Evolutionary conservation across 1,140 invertebrate genomes (phyloP).

Genomic region (Macrobrachium nipponense): DNA sequence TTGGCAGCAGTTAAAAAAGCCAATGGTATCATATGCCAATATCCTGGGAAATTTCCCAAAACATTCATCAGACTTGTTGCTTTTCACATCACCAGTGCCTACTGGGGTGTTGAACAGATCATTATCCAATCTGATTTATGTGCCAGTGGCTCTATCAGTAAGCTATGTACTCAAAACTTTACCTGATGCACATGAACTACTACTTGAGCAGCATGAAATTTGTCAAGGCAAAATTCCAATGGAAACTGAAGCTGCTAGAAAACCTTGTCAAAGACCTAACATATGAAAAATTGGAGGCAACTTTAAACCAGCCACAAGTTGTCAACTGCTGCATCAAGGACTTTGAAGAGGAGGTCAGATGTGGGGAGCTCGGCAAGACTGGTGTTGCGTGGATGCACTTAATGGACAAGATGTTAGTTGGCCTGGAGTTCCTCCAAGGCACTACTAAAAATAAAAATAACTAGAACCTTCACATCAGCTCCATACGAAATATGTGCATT

Average conservation of each 20-base stretch:
- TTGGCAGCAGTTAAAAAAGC: neutral
- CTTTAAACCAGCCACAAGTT: conserved; percentile 15
- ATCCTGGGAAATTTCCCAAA: conserved; percentile 4
- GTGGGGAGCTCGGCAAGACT: conserved; percentile 6
- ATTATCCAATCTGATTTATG: too few species aligned
- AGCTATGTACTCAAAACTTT: conserved; percentile 9
- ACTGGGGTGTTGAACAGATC: conserved; percentile 2
- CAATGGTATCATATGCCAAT: neutral
- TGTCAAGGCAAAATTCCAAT: conserved; percentile 18
- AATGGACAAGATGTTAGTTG: conserved; percentile 22
- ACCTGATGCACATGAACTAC: conserved; percentile 1
- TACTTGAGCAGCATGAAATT: conserved; percentile 22
- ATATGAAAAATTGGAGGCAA: conserved; percentile 5
- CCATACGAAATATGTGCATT: too few species aligned
- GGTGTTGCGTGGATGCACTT: conserved; percentile 16
- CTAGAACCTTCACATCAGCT: conserved; percentile 19
- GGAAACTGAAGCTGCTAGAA: conserved; percentile 31
- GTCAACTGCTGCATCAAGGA: conserved; percentile 12
- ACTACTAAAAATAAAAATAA: neutral
- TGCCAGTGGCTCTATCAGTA: neutral
- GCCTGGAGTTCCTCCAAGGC: conserved; percentile 7
- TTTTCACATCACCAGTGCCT: conserved; percentile 1
- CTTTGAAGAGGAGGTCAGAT: neutral
- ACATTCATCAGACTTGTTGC: conserved; percentile 1
- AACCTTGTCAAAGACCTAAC: conserved; percentile 17